Conservation (phyloP, 2,888 invertebrate genomes). For the Drosophila greeni region DNA sequence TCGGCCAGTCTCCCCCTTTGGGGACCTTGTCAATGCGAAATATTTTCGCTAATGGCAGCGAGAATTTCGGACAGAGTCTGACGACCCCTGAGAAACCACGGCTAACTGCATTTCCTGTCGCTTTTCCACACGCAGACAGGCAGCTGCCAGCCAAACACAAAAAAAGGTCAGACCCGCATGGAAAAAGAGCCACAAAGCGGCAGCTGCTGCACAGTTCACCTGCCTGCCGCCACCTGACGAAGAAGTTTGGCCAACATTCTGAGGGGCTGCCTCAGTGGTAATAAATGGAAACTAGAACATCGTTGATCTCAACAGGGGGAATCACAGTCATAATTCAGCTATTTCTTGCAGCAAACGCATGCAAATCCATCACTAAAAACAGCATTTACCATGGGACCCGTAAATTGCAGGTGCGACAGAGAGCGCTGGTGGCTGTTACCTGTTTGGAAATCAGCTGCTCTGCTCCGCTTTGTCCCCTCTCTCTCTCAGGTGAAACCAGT, state of each 20-base stretch:
- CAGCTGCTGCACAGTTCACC: constrained; percentile 49
- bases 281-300: constrained; percentile 20
- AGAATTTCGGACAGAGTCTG: constrained; percentile 28
- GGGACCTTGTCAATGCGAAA: constrained; percentile 52
- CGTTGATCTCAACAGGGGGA: constrained; percentile 6
- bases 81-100: constrained; percentile 32
- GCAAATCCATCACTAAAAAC: constrained; percentile 43
- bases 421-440: constrained; percentile 42
- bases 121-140: constrained; percentile 22
- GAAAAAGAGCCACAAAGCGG: constrained; percentile 34
- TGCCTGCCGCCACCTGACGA: constrained; percentile 17
- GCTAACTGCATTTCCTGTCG: constrained; percentile 63
- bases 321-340: constrained; percentile 42
- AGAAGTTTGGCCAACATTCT: constrained; percentile 37
- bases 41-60: constrained; percentile 31
- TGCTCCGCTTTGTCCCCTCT: constrained; percentile 25
- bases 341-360: constrained; percentile 37
- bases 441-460: constrained; percentile 65
- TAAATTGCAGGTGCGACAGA: constrained; percentile 25
- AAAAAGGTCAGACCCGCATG: constrained; percentile 40
- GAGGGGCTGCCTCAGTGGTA: constrained; percentile 23
- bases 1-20: constrained; percentile 30
- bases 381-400: constrained; percentile 19
- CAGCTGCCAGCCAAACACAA: constrained; percentile 49
- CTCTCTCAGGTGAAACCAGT: constrained; percentile 51